These are phyloP conservation scores for Bombus superbus DNA, from an alignment of 1,140 invertebrate species.

Conservation along the genomic window DNA sequence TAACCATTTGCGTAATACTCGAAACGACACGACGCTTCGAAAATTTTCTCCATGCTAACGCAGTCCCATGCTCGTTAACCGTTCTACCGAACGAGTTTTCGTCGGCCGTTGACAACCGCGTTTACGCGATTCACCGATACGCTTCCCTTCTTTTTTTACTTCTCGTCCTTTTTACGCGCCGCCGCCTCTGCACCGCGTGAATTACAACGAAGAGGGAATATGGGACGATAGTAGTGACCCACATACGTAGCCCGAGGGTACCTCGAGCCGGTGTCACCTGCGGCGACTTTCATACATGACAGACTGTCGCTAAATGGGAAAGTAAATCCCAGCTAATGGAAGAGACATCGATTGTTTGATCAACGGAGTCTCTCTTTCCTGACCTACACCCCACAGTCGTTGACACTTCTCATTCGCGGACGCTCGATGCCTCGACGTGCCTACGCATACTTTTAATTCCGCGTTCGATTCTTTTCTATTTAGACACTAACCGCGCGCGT, in stretches of 20 bases:
- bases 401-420: conserved; percentile 76
- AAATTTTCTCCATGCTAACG: neutral
- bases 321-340: conserved; percentile 81
- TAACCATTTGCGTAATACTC: neutral
- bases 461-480: conserved; percentile 64
- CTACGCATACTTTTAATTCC: conserved; percentile 56
- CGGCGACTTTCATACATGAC: conserved; percentile 78
- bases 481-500: neutral
- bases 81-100: neutral
- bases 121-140: neutral
- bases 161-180: neutral
- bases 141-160: neutral
- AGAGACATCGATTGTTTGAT: conserved; percentile 80
- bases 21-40: neutral
- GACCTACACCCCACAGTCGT: conserved; percentile 79
- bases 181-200: conserved; percentile 3
- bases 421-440: conserved; percentile 50
- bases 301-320: conserved; percentile 78
- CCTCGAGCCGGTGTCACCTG: conserved; percentile 50
- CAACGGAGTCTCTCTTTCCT: conserved; percentile 75
- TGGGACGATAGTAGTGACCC: conserved; percentile 63
- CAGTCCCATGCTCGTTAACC: neutral
- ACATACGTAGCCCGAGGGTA: conserved; percentile 56
- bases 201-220: conserved; percentile 43
- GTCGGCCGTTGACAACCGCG: neutral